Conservation (phyloP, 2,113 vertebrate genomes). For the Larimichthys polyactis region DNA sequence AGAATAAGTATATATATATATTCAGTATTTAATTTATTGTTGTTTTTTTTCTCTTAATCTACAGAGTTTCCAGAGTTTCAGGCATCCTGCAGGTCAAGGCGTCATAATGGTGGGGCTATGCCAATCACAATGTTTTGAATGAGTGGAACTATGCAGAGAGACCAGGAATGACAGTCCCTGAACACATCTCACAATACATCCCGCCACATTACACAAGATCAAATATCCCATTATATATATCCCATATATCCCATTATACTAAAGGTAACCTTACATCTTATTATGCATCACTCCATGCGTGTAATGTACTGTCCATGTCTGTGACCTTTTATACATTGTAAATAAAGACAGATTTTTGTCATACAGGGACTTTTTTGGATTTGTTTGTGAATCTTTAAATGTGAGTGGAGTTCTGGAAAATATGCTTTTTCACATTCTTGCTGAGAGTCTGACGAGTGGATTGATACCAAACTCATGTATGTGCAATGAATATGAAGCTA, state of each 20-base stretch:
- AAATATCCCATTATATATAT: too few species aligned
- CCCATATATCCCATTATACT: too few species aligned
- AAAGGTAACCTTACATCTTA: background rate
- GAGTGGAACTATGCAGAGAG: background rate
- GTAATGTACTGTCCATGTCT: background rate
- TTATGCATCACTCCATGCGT: background rate
- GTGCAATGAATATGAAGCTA: background rate
- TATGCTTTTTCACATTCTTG: background rate
- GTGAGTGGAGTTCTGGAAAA: background rate
- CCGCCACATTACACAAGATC: background rate
- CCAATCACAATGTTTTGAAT: constrained; percentile 1
- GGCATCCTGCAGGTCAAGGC: background rate
- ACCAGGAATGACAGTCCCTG: background rate
- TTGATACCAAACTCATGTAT: background rate
- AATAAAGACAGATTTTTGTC: constrained; percentile 13
- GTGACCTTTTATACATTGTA: background rate
- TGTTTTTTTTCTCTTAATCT: background rate
- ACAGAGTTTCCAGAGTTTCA: constrained; percentile 22
- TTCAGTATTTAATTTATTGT: background rate
- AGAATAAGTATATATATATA: too few species aligned
- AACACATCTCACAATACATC: background rate
- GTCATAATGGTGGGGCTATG: fast-evolving
- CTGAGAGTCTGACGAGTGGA: background rate
- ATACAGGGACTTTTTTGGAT: background rate
- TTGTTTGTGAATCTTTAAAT: background rate